Base-by-base conservation (phyloP, 2,888 invertebrate genomes). In the Tuberolachnus salignus region DNA sequence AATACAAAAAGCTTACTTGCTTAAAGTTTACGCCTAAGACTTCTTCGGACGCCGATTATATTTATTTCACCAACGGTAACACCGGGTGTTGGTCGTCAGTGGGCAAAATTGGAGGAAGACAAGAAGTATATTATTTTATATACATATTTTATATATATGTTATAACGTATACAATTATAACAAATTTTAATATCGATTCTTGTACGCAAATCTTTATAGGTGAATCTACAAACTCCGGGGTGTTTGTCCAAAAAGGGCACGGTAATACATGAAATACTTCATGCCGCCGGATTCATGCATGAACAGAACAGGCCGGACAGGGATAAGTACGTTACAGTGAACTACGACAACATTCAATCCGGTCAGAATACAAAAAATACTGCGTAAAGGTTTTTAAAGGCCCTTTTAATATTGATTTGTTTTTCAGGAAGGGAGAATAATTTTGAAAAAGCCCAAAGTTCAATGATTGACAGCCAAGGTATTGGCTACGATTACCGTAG, bases 31-130 rank as follows among this genome's bases (percentile, higher is more conserved):
- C 91, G n/a, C 90, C 89, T 0, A 88, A 90, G 84, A 84, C 82
- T 0, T 87, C 86, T 0, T 86, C 88, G 0, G 91, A 93, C 83
- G 84, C 83, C 0, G 92, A 93, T 84, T 94, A 92, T 84, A 86
- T 94, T 63, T 87, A 88, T 11, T 90, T 94, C 81, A 89, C 89
- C 57, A 91, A 89, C 82, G 87, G 88, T n/a, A 88, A 88, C 81
- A 90, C 91, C 0, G 94, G 94, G 1, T 94, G 94, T 84, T 94
- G 93, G 93, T 93, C 93, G 4, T 91, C 91, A 80, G 92, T 94
- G 0, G 94, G 94, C 0, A 88, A 89, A 44, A 87, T 90, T 42
- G 92, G 92, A 83, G 87, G 88, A 42, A 85, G 84, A 80, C 87
- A 88, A 84, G 83, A 83, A 80, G 82, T 82, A 74, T 34, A 34